Conservation (phyloP, 92 coral and sea anemone species). For the Pocillopora grandis region DNA sequence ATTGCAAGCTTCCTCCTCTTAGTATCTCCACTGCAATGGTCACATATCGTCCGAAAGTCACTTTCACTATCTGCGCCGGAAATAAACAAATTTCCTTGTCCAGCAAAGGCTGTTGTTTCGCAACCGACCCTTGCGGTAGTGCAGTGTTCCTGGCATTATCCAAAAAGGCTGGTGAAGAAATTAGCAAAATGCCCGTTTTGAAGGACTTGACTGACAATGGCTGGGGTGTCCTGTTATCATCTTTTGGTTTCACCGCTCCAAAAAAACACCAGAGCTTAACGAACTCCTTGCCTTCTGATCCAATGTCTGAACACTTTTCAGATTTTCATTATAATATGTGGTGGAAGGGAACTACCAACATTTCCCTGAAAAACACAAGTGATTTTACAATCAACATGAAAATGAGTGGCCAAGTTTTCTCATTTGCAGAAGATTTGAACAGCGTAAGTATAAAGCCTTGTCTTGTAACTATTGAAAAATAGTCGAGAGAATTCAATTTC, state of each 20-base stretch:
- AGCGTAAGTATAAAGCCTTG: neutral
- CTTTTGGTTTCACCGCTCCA: slow-evolving; percentile 12
- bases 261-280: slow-evolving; percentile 11
- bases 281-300: neutral
- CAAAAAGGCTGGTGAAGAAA: neutral
- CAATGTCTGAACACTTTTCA: slow-evolving; percentile 14
- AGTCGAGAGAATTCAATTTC: too few species aligned
- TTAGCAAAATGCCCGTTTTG: slow-evolving; percentile 7
- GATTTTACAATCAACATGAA: slow-evolving; percentile 7
- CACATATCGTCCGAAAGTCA: slow-evolving; percentile 10
- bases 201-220: slow-evolving; percentile 7
- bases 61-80: neutral
- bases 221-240: slow-evolving; percentile 1
- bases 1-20: neutral
- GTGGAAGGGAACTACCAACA: slow-evolving; percentile 10
- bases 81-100: neutral
- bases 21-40: neutral
- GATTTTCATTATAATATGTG: slow-evolving; percentile 22
- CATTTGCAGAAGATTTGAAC: neutral
- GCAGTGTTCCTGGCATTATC: slow-evolving; percentile 6
- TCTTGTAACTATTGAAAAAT: too few species aligned
- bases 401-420: slow-evolving; percentile 4
- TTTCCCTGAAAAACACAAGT: neutral
- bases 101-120: slow-evolving; percentile 32
- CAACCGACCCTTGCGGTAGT: slow-evolving; percentile 6